These are phyloP conservation scores for Drosophila saltans DNA, from an alignment of 1,140 invertebrate genomes.

Conservation along the genomic window DNA sequence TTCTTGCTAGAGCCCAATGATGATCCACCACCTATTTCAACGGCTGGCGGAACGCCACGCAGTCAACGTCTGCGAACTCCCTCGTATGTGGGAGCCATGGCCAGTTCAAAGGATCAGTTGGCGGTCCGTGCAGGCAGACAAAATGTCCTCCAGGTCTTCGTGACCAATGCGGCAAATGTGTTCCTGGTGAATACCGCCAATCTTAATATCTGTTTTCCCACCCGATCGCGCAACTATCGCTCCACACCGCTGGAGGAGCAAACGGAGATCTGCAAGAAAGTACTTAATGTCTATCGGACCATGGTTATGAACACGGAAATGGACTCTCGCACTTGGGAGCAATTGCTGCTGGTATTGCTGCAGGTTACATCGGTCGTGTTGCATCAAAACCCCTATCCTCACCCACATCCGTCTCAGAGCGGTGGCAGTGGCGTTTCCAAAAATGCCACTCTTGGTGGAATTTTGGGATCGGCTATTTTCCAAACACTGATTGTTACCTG, in stretches of 20 bases:
- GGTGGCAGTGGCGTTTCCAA: slow-evolving; percentile 83
- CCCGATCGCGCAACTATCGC: slow-evolving; percentile 80
- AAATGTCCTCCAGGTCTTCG: slow-evolving; percentile 96
- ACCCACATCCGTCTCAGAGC: slow-evolving; percentile 13
- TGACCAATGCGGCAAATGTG: slow-evolving; percentile 97
- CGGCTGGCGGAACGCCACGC: slow-evolving; percentile 66
- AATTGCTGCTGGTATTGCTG: slow-evolving; percentile 92
- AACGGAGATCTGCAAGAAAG: slow-evolving; percentile 97
- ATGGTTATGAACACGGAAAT: slow-evolving; percentile 98
- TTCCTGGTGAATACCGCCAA: slow-evolving; percentile 91
- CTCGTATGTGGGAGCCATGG: slow-evolving; percentile 91
- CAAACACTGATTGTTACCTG: slow-evolving; percentile 98
- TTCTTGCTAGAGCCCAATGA: slow-evolving; percentile 93
- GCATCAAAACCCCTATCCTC: slow-evolving; percentile 87
- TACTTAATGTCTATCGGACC: slow-evolving; percentile 97
- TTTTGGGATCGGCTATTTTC: slow-evolving; percentile 95
- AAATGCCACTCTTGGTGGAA: slow-evolving; percentile 83
- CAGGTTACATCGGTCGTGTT: slow-evolving; percentile 96
- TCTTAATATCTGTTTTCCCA: slow-evolving; percentile 82
- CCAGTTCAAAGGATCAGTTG: slow-evolving; percentile 88
- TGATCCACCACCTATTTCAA: slow-evolving; percentile 62
- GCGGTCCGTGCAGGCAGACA: slow-evolving; percentile 92
- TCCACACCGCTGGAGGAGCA: slow-evolving; percentile 91
- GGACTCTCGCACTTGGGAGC: slow-evolving; percentile 96
- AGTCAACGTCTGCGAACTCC: slow-evolving; percentile 89